Conservation (phyloP, 2,888 invertebrate species). For the Selenia dentaria region DNA sequence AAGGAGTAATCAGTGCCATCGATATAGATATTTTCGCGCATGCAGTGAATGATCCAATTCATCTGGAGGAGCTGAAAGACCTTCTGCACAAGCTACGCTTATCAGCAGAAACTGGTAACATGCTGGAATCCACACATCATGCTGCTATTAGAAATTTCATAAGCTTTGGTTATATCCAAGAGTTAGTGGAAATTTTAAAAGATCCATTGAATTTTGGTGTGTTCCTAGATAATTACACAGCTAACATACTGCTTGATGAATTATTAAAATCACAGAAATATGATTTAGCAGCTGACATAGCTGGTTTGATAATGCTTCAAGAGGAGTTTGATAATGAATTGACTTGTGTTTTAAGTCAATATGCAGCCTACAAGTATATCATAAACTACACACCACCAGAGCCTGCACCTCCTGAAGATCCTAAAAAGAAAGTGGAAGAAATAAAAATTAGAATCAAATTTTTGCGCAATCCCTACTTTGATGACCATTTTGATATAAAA, state of each 20-base stretch:
- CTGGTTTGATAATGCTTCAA: conserved; percentile 93
- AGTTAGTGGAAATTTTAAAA: conserved; percentile 89
- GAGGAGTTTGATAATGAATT: conserved; percentile 92
- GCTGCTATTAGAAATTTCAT: conserved; percentile 88
- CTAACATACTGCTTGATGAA: conserved; percentile 92
- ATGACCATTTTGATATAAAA: conserved; percentile 95
- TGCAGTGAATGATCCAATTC: conserved; percentile 79
- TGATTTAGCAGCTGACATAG: conserved; percentile 90
- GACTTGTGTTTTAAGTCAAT: conserved; percentile 87
- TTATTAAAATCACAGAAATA: conserved; percentile 89
- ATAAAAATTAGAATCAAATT: conserved; percentile 91
- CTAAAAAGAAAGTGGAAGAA: conserved; percentile 81
- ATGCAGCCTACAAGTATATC: conserved; percentile 90
- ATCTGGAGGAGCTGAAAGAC: conserved; percentile 90
- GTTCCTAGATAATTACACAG: conserved; percentile 92
- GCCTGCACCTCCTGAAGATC: conserved; percentile 40
- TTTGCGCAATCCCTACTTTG: conserved; percentile 92
- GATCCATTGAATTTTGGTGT: conserved; percentile 95
- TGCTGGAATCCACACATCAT: conserved; percentile 92
- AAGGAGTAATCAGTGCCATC: conserved; percentile 88
- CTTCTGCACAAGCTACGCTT: conserved; percentile 89
- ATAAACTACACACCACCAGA: conserved; percentile 50
- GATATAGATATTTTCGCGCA: conserved; percentile 94
- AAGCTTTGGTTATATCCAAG: conserved; percentile 81
- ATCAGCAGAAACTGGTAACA: conserved; percentile 88